Conservation (phyloP, 2,888 invertebrate species). For the Drosophila subquinaria region DNA sequence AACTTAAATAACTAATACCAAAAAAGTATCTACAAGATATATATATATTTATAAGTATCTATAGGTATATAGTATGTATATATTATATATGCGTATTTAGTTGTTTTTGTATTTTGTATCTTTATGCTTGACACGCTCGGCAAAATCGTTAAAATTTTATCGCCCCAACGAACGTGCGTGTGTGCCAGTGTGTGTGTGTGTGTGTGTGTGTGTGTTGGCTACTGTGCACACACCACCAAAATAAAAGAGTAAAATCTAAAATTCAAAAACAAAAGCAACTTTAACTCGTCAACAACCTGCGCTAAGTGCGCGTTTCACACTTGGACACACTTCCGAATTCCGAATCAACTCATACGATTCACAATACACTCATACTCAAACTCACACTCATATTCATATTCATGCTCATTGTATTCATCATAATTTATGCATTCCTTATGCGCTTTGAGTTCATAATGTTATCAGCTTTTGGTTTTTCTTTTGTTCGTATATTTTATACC, state of each 20-base stretch:
- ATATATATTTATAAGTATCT: conserved; percentile 58
- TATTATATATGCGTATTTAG: conserved; percentile 25
- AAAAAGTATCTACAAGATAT: conserved; percentile 61
- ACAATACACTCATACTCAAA: conserved; percentile 14
- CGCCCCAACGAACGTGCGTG: conserved; percentile 66
- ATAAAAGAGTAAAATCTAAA: conserved; percentile 24
- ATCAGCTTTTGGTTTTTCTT: conserved; percentile 16
- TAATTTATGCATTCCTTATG: conserved; percentile 59
- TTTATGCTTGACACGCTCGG: conserved; percentile 80
- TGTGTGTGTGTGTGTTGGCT: conserved; percentile 40
- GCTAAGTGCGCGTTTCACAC: conserved; percentile 61
- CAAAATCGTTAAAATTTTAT: conserved; percentile 83
- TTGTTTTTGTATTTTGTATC: conserved; percentile 62
- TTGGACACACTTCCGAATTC: conserved; percentile 53
- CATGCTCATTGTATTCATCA: conserved; percentile 42
- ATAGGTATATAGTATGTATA: conserved; percentile 42
- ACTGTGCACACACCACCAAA: conserved; percentile 56
- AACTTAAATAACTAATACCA: conserved; percentile 69
- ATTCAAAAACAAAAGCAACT: conserved; percentile 36
- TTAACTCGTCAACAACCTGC: conserved; percentile 49
- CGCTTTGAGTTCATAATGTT: conserved; percentile 50
- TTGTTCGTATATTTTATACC: conserved; percentile 15
- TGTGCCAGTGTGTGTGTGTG: conserved; percentile 12
- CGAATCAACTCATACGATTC: conserved; percentile 36
- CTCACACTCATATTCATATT: not conserved